phyloP scores from a whole-genome alignment of 2,888 invertebrate species.

The Leptinotarsa peninsularis region DNA sequence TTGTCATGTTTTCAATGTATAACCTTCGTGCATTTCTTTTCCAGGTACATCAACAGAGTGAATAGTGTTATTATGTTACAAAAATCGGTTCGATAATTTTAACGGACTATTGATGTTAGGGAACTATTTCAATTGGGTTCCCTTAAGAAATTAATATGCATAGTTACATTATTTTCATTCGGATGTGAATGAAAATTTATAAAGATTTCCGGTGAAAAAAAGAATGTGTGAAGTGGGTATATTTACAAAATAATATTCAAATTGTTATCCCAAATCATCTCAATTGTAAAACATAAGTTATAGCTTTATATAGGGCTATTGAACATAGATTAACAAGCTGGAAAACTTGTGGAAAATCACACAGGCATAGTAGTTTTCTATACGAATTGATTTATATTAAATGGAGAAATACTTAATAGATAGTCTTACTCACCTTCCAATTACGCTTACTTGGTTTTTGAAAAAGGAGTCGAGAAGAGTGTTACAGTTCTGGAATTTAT shows the following conservation, averaged over 20 bases:
- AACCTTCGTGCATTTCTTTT: conserved; percentile 2
- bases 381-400: no score
- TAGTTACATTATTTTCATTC: conserved; percentile 18
- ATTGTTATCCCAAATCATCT: conserved; percentile 56
- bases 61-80: conserved; percentile 7
- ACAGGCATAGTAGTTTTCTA: no score
- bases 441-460: no score
- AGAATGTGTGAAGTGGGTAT: no score
- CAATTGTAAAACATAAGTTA: conserved; percentile 41
- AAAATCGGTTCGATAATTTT: not conserved
- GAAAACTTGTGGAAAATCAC: no score
- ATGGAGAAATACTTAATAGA: no score
- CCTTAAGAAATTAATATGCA: conserved; percentile 51
- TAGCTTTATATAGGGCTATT: conserved; percentile 23
- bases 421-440: no score
- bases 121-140: conserved; percentile 29
- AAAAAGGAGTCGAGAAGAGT: no score
- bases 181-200: not conserved
- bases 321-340: no score
- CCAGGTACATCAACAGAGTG: conserved; percentile 4
- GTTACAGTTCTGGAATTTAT: no score
- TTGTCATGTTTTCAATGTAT: conserved; percentile 30
- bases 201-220: not conserved
- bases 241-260: conserved; percentile 60
- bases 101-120: not conserved